phyloP scores from a whole-genome alignment of 2,113 vertebrate genomes.

The Pterocles gutturalis region DNA sequence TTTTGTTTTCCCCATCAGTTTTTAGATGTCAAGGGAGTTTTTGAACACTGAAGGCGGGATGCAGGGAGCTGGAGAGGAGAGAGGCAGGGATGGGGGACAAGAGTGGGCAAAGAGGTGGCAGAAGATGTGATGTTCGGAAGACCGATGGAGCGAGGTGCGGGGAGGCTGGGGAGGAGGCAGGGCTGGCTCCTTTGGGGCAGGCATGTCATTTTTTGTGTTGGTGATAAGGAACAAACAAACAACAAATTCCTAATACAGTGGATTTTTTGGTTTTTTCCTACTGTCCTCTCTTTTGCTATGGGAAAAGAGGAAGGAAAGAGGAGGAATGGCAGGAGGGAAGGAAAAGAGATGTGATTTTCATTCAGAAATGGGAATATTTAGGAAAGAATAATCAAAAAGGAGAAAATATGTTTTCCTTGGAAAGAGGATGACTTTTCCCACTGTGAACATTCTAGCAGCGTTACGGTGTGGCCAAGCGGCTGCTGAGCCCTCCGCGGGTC shows the following conservation, averaged over 20 bases:
- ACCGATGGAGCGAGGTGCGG: accelerated
- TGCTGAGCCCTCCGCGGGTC: not conserved
- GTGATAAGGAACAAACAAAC: not conserved
- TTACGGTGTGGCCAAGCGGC: not conserved
- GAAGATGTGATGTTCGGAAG: not conserved
- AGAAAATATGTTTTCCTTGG: not conserved
- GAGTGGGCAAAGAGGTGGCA: not conserved
- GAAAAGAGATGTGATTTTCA: not conserved
- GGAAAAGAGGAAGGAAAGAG: not conserved
- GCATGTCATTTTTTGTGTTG: not conserved
- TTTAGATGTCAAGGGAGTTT: not conserved
- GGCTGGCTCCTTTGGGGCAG: not conserved
- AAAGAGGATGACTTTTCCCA: not conserved
- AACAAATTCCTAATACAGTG: not conserved
- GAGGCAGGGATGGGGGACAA: not conserved
- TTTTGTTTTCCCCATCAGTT: accelerated
- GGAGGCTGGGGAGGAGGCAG: not conserved
- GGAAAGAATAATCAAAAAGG: not conserved
- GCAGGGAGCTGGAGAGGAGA: not conserved
- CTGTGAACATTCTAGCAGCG: not conserved
- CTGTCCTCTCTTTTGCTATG: not conserved
- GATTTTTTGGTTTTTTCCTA: not conserved
- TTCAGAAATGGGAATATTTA: not conserved
- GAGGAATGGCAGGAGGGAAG: not conserved
- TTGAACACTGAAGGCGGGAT: not conserved